phyloP scores from a whole-genome alignment of 2,113 vertebrate species.

The Chaenogobius annularis region DNA sequence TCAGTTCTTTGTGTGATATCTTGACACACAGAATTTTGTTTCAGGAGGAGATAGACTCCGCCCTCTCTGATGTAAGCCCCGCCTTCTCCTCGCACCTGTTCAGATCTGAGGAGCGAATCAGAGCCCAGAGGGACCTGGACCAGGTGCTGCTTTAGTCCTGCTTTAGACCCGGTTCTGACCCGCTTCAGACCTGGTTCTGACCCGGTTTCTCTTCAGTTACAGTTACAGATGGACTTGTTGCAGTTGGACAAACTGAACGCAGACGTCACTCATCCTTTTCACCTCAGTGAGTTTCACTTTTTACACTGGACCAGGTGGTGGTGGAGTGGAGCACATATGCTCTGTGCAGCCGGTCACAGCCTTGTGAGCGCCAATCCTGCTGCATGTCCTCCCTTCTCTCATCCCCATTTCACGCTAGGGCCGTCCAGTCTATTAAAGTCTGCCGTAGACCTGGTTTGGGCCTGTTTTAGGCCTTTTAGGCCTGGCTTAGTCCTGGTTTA shows the following conservation, averaged over 20 bases:
- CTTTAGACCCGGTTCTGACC: not conserved
- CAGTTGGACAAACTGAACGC: constrained; percentile 79
- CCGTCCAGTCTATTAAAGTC: too few relatives aligned
- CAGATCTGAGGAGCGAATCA: constrained; percentile 75
- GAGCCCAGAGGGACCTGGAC: constrained; percentile 75
- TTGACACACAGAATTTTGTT: not conserved
- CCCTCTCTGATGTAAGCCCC: constrained; percentile 40
- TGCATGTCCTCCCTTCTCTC: not conserved
- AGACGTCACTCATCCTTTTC: constrained; percentile 80
- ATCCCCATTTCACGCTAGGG: not conserved
- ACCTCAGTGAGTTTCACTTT: constrained; percentile 79
- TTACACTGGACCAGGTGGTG: not conserved
- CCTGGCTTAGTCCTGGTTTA: too few relatives aligned
- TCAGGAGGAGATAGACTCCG: constrained; percentile 79
- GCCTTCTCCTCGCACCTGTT: constrained; percentile 75
- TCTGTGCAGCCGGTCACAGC: too few relatives aligned
- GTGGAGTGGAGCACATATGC: too few relatives aligned
- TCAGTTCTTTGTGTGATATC: too few relatives aligned
- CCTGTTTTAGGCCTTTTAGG: too few relatives aligned
- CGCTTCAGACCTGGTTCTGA: not conserved
- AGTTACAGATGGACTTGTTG: constrained; percentile 75
- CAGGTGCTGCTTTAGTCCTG: constrained; percentile 69
- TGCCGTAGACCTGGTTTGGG: too few relatives aligned
- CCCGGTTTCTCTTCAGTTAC: constrained; percentile 65
- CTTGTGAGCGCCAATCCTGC: too few relatives aligned